phyloP scores from a whole-genome alignment of 2,888 invertebrate species.

The Plebejus anna region DNA sequence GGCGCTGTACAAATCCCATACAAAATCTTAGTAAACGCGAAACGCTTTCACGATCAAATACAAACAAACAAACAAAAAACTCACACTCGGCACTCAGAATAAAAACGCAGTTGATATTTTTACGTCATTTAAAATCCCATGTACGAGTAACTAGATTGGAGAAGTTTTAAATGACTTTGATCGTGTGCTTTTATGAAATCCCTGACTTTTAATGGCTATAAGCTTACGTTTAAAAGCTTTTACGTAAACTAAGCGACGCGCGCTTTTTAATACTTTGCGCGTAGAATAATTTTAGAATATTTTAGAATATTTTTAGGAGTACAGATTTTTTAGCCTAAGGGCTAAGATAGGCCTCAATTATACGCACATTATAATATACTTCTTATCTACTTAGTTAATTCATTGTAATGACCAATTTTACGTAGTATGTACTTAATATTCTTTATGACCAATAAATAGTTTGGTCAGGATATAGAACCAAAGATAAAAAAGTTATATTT shows the following conservation, averaged over 20 bases:
- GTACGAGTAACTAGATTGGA: constrained; percentile 1
- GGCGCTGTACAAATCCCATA: too few species aligned
- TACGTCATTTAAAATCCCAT: not conserved
- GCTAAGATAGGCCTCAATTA: too few species aligned
- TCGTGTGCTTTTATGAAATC: constrained; percentile 7
- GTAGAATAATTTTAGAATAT: constrained; percentile 15
- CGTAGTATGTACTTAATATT: too few species aligned
- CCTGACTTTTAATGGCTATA: constrained; percentile 2
- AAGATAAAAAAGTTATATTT: not conserved
- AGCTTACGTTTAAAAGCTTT: constrained; percentile 20
- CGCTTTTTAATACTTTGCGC: not conserved
- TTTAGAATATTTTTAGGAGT: constrained; percentile 11
- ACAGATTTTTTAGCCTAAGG: not conserved
- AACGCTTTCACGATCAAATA: too few species aligned
- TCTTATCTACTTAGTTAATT: too few species aligned
- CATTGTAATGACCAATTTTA: too few species aligned
- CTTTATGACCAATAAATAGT: not conserved
- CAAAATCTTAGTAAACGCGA: too few species aligned
- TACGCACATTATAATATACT: too few species aligned
- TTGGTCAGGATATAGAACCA: not conserved
- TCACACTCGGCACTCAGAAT: not conserved
- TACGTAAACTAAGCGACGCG: constrained; percentile 11
- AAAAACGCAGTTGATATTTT: not conserved
- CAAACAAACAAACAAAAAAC: too few species aligned
- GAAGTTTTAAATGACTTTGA: constrained; percentile 12